Conservation (phyloP, 2,113 vertebrate genomes). For the Balaenoptera acutorostrata region DNA sequence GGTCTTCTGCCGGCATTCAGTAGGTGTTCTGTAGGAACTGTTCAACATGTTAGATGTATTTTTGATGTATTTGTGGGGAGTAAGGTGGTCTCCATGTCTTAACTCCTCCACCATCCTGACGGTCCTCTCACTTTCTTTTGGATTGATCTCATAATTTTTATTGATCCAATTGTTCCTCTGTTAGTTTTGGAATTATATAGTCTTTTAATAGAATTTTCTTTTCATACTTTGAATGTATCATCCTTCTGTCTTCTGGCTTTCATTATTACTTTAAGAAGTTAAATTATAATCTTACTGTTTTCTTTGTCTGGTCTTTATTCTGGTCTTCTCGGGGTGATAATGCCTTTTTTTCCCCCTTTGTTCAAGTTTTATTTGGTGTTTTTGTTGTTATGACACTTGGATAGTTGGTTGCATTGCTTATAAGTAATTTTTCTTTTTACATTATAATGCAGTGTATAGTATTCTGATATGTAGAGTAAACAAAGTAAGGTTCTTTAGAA, state of each 20-base stretch:
- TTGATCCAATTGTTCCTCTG: background rate
- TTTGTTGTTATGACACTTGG: conserved; percentile 12
- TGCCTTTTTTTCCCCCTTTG: conserved; percentile 17
- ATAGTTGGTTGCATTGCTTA: background rate
- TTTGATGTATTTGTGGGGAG: too few relatives aligned
- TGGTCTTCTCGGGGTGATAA: too few relatives aligned
- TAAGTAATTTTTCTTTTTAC: conserved; percentile 7
- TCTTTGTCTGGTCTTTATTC: background rate
- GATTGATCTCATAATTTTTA: background rate
- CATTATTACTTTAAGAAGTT: background rate
- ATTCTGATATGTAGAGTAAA: conserved; percentile 44
- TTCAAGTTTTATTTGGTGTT: conserved; percentile 77
- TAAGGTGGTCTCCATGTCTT: too few relatives aligned
- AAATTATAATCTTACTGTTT: background rate
- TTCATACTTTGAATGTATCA: background rate
- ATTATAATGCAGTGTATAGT: background rate
- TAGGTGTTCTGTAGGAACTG: too few relatives aligned
- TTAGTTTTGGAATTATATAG: background rate
- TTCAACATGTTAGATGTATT: too few relatives aligned
- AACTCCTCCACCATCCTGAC: too few relatives aligned
- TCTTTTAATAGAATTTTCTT: background rate
- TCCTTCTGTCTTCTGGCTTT: background rate
- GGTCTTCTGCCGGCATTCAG: too few relatives aligned
- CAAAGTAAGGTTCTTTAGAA: conserved; percentile 73
- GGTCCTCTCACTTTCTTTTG: background rate